Evolutionary conservation across 2,113 vertebrate species (phyloP).

Genomic region (Eira barbara): DNA sequence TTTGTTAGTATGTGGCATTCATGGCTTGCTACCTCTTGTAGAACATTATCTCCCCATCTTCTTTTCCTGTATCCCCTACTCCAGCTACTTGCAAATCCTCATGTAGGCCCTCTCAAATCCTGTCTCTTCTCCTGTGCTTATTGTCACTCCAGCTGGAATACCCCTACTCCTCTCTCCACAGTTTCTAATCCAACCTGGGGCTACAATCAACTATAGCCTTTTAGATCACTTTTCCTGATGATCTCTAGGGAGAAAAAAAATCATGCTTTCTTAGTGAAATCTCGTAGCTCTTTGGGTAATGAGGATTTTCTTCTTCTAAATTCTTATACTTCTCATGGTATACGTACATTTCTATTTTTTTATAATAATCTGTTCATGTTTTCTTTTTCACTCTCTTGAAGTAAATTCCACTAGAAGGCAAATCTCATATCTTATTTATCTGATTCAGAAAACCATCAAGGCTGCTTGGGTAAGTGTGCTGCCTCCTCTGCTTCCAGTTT

Average conservation of each 20-base stretch:
- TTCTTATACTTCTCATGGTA: not conserved
- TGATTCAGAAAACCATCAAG: not conserved
- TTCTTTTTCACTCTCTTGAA: not conserved
- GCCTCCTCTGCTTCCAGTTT: not conserved
- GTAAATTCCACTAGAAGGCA: not conserved
- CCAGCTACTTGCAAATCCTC: not conserved
- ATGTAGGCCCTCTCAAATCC: not conserved
- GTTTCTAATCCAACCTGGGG: not conserved
- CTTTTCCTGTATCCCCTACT: not conserved
- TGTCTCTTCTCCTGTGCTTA: not conserved
- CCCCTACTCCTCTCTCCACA: fast-evolving
- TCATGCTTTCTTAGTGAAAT: not conserved
- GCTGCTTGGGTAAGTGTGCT: not conserved
- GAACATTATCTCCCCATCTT: not conserved
- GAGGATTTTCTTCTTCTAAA: not conserved
- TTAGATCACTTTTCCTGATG: not conserved
- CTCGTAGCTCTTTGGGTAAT: not conserved
- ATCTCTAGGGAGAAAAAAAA: not conserved
- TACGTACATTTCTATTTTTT: not conserved
- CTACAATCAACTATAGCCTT: not conserved
- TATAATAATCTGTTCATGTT: not conserved
- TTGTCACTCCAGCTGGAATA: not conserved
- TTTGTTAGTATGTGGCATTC: too few relatives aligned
- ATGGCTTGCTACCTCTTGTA: not conserved
- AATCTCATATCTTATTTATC: not conserved